phyloP scores from a whole-genome alignment of 2,888 invertebrate species.

The Himalopsyche kuldschensis region DNA sequence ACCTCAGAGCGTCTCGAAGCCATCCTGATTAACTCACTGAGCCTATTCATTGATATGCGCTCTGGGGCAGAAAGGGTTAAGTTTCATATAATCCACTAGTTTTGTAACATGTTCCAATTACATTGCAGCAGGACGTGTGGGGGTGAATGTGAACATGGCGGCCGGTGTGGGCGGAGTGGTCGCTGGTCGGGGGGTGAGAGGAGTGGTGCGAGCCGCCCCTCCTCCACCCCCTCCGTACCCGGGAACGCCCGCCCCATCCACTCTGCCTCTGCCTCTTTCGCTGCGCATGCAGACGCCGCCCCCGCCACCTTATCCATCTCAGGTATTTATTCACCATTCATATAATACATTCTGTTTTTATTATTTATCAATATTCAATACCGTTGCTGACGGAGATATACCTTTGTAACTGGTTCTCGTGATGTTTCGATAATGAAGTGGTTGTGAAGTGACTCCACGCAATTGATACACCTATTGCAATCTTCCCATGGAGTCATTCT shows the following conservation, averaged over 20 bases:
- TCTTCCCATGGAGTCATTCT: no score
- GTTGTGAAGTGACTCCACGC: no score
- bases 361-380: neutral
- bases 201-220: conserved; percentile 53
- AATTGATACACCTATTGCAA: no score
- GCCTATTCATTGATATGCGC: no score
- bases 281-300: conserved; percentile 62
- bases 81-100: no score
- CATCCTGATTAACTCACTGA: no score
- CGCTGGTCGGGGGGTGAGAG: conserved; percentile 44
- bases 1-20: no score
- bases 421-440: no score
- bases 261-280: conserved; percentile 53
- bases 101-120: no score
- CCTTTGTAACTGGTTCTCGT: no score
- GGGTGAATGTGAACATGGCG: neutral
- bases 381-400: no score
- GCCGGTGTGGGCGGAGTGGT: neutral
- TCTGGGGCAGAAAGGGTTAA: no score
- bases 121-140: neutral
- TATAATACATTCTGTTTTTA: neutral
- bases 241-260: conserved; percentile 55
- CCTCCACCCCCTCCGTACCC: conserved; percentile 75
- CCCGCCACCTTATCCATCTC: conserved; percentile 56
- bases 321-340: conserved; percentile 45